Percentiles rank a stretch among this genome's conserved stretches.
Evolutionary conservation across 2,113 vertebrate genomes (phyloP).

Genomic region (Choloepus hoffmanni): DNA sequence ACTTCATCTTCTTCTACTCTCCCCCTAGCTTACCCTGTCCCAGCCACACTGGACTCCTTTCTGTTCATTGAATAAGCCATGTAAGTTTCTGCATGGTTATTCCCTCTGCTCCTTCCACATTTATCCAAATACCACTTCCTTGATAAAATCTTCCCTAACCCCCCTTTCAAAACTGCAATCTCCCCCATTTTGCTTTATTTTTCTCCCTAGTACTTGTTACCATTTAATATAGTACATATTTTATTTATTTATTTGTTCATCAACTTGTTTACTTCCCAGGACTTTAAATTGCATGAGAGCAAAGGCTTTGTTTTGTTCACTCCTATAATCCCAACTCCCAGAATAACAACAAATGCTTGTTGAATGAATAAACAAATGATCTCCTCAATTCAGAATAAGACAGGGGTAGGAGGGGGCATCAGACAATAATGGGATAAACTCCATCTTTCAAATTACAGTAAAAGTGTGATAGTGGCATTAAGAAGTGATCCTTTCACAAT

Average conservation of each 20-base stretch:
- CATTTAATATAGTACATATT: neutral
- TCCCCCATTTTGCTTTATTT: too few species aligned
- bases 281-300: neutral
- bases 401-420: neutral
- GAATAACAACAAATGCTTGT: neutral
- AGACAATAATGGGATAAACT: neutral
- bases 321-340: neutral
- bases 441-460: neutral
- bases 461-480: neutral
- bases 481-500: slow-evolving; percentile 3
- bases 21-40: neutral
- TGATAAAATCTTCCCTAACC: too few species aligned
- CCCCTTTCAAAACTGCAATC: too few species aligned
- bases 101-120: neutral
- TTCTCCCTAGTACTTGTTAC: neutral
- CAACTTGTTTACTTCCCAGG: neutral
- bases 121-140: too few species aligned
- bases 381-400: neutral
- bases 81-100: neutral
- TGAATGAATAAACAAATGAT: slow-evolving; percentile 23
- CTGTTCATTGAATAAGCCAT: neutral
- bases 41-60: neutral
- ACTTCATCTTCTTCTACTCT: neutral
- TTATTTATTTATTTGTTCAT: neutral
- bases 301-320: neutral